Percentiles rank a stretch among this genome's conserved stretches.
Evolutionary conservation across 2,888 invertebrate species (phyloP).

Genomic region (Leptinotarsa haldemani): DNA sequence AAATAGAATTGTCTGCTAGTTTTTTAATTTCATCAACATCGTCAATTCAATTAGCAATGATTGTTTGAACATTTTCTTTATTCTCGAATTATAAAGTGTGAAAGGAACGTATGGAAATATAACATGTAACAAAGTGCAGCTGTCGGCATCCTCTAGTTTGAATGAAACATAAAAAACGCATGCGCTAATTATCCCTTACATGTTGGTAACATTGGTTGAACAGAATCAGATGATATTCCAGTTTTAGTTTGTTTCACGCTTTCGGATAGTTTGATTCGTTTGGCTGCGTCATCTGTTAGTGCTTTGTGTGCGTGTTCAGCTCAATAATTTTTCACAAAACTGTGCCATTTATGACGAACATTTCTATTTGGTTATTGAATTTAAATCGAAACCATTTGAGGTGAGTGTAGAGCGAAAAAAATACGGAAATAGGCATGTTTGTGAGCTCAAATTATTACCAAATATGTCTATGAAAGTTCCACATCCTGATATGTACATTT

Average conservation of each 20-base stretch:
- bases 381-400: constrained; percentile 35
- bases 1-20: no score
- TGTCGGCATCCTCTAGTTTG: not conserved
- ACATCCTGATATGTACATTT: constrained; percentile 10
- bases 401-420: constrained; percentile 33
- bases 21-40: no score
- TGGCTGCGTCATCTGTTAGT: constrained; percentile 46
- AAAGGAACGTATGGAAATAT: no score
- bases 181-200: not conserved
- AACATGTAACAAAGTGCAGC: no score
- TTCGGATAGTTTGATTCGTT: constrained; percentile 39
- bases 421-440: not conserved
- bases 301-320: constrained; percentile 47
- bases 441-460: not conserved
- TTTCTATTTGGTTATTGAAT: constrained; percentile 27
- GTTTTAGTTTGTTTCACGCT: constrained; percentile 34
- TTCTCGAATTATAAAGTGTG: no score
- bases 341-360: constrained; percentile 47
- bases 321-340: constrained; percentile 42
- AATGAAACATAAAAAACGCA: not conserved
- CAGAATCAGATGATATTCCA: constrained; percentile 23
- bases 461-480: constrained; percentile 18
- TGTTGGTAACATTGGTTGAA: constrained; percentile 7
- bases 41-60: no score
- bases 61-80: no score